phyloP scores from a whole-genome alignment of 2,888 invertebrate species.

The Mimumesa dahlbomi region DNA sequence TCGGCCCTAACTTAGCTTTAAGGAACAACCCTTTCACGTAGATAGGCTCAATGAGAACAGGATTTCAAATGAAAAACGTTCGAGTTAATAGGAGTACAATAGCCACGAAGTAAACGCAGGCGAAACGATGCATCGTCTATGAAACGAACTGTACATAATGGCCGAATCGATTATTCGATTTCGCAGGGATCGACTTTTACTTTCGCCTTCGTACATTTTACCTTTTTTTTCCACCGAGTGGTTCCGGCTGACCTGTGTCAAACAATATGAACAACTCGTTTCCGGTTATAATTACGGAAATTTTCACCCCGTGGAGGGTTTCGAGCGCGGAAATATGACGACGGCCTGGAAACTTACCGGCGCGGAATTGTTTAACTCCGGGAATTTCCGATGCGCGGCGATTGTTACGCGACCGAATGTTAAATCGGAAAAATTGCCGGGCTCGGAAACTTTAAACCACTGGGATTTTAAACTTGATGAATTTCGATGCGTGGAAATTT shows the following conservation, averaged over 20 bases:
- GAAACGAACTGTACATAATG: constrained; percentile 4
- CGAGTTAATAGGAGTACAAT: constrained; percentile 12
- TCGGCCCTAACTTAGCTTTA: constrained; percentile 43
- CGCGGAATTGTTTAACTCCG: too few relatives aligned
- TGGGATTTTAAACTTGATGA: too few relatives aligned
- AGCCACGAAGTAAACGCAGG: neutral
- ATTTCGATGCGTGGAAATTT: too few relatives aligned
- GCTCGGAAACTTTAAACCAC: too few relatives aligned
- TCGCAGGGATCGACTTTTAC: neutral
- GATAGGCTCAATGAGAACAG: constrained; percentile 41
- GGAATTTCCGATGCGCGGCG: too few relatives aligned
- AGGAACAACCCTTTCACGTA: constrained; percentile 34
- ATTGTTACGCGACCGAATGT: too few relatives aligned
- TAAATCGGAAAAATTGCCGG: too few relatives aligned
- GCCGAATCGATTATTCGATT: neutral
- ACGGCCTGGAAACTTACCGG: too few relatives aligned
- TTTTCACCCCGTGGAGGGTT: too few relatives aligned
- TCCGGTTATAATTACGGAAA: too few relatives aligned
- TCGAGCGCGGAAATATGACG: too few relatives aligned
- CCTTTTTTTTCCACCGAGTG: neutral
- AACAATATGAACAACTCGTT: too few relatives aligned
- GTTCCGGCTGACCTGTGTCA: neutral
- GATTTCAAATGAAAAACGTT: constrained; percentile 32
- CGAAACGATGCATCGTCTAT: neutral
- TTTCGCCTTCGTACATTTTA: neutral